Evolutionary conservation across 2,113 vertebrate genomes (phyloP), one percentile per base, ranked within the genome.

Genomic region (Gambusia holbrooki): DNA sequence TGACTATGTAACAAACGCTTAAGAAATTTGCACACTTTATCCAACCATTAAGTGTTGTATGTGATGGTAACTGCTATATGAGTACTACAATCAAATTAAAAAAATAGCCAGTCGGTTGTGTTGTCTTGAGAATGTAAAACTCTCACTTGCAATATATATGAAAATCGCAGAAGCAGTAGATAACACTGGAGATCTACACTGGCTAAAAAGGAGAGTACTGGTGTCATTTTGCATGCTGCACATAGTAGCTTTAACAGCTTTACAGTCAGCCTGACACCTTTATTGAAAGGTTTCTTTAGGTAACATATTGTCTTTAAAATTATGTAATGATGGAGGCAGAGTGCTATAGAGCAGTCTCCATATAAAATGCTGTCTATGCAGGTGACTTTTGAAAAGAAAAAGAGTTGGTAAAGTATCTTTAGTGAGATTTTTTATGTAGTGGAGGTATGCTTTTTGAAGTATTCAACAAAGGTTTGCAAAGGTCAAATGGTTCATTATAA

Each of bases 221-320:
- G 62, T 69, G 40, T 78, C 28, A 68, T 71, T 75, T 68, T 13
- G 17, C 70, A 73, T 73, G 8, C 70, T 75, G 30, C 8, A 1
- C 73, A 69, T 61, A 40, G 62, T 40, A 48, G 29, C 33, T 61
- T 4, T 71, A 66, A 68, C 45, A 32, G 76, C 71, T 88, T 85
- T 70, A 76, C 69, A 54, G 75, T 12, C 81, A 32, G 71, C 66
- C 62, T 48, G 42, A 67, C 71, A 75, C 80, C 42, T 3, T 29
- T 28, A 77, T 15, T 76, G 7, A 69, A 11, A 11, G 61, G 70
- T 87, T 65, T 37, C 32, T 63, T 33, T 4, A 66, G 58, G 17
- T 4, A 33, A 73, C n/a, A 63, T 5, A 51, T 22, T 28, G 32
- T 19, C 19, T 15, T n/a, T 61, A 54, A 37, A 62, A 71, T 48